A percentile compares a stretch with the other conserved stretches of the same genome.
phyloP scores from a whole-genome alignment of 2,888 invertebrate species.

The Nycteola revayana region DNA sequence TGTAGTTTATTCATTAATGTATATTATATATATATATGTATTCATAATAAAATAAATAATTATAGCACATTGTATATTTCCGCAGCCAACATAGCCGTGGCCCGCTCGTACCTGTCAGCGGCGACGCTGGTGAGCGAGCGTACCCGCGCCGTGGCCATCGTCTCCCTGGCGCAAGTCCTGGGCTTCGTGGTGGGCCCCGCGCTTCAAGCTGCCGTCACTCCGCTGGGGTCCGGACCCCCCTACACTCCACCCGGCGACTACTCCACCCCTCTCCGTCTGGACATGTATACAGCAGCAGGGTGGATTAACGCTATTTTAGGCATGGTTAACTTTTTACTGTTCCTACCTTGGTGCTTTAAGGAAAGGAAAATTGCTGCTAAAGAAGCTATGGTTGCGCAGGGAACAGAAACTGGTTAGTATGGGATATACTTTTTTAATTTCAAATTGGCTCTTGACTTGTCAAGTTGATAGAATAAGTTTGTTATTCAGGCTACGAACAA shows the following conservation, averaged over 20 bases:
- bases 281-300: slow-evolving; percentile 94
- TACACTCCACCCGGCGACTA: slow-evolving; percentile 71
- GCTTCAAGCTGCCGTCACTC: slow-evolving; percentile 90
- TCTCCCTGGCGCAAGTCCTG: slow-evolving; percentile 91
- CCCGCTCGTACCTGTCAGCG: slow-evolving; percentile 91
- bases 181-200: slow-evolving; percentile 94
- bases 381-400: slow-evolving; percentile 89
- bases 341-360: slow-evolving; percentile 88
- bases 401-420: slow-evolving; percentile 81
- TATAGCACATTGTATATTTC: no score
- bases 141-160: slow-evolving; percentile 91
- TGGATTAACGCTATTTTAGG: slow-evolving; percentile 92
- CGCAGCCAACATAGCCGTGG: slow-evolving; percentile 91
- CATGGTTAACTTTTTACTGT: slow-evolving; percentile 86
- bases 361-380: slow-evolving; percentile 89
- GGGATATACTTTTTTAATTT: no score
- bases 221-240: slow-evolving; percentile 83
- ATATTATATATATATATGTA: no score
- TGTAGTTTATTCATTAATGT: no score
- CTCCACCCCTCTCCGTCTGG: slow-evolving; percentile 83
- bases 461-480: no score
- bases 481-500: no score
- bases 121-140: slow-evolving; percentile 91
- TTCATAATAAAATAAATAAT: no score
- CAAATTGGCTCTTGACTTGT: no score